These are phyloP conservation scores for Paralichthys olivaceus DNA, from an alignment of 2,113 vertebrate genomes.

Conservation along the genomic window DNA sequence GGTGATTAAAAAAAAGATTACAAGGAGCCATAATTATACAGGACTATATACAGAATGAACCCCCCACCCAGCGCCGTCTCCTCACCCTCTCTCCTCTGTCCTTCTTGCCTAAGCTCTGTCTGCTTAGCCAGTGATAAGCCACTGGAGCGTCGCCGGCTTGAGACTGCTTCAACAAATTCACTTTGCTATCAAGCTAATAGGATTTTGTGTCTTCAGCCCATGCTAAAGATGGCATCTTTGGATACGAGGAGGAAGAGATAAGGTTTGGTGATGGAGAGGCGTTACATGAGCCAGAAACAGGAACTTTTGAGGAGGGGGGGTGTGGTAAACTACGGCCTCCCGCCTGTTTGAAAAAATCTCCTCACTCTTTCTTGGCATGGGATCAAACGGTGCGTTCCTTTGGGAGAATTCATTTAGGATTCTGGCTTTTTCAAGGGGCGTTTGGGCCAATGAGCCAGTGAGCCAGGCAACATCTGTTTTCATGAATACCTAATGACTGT, in stretches of 20 bases:
- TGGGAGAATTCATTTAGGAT: conserved; percentile 71
- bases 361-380: conserved; percentile 62
- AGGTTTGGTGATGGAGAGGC: conserved; percentile 45
- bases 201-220: conserved; percentile 57
- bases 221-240: conserved; percentile 64
- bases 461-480: conserved; percentile 77
- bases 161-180: conserved; percentile 66
- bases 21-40: conserved; percentile 18
- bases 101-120: conserved; percentile 63
- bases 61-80: neutral
- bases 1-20: neutral
- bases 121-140: conserved; percentile 70
- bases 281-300: conserved; percentile 25
- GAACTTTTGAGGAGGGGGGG: conserved; percentile 32
- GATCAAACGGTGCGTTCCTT: conserved; percentile 60
- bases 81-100: conserved; percentile 9
- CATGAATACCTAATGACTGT: conserved; percentile 74
- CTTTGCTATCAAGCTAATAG: conserved; percentile 73
- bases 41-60: conserved; percentile 6
- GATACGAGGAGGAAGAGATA: conserved; percentile 44
- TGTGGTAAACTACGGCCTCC: conserved; percentile 36
- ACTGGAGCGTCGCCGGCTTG: conserved; percentile 60
- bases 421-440: conserved; percentile 64
- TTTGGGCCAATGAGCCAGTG: conserved; percentile 66
- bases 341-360: conserved; percentile 41